Base-by-base conservation (phyloP, 1,140 invertebrate genomes). In the Danaus plexippus region DNA sequence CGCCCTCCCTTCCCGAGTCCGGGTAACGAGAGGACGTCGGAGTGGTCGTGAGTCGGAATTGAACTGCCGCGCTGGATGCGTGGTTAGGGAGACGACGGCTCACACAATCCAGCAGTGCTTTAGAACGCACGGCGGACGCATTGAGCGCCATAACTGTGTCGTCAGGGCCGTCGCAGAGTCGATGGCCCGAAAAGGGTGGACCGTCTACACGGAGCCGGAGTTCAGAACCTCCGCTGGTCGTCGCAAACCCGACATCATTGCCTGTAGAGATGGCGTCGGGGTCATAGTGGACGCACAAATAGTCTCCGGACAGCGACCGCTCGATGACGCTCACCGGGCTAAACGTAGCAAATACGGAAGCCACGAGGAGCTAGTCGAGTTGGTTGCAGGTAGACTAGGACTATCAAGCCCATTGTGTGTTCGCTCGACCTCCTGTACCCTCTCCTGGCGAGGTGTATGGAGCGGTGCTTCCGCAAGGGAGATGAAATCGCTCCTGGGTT, bases 51-150 rank as follows among this genome's bases (percentile, higher is more conserved):
- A 59, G 59, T 22, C 51, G 43, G 61, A 62, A 52, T 63, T 58
- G 53, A 59, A 54, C 53, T 86, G 79, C 59, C 56, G 78, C 40
- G 76, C 79, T 1, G 73, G 77, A 1, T 85, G 75, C 64, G 60
- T 49, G 13, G 63, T 65, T 13, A 62, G 52, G 44, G 80, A 87
- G n/a, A n/a, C n/a, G n/a, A n/a, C n/a, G n/a, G n/a, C n/a, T n/a
- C n/a, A n/a, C n/a, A n/a, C n/a, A n/a, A n/a, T n/a, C n/a, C n/a
- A n/a, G n/a, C n/a, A n/a, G n/a, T n/a, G n/a, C n/a, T n/a, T n/a
- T n/a, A n/a, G 80, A 43, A 80, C 78, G 0, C 79, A 85, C 57
- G 70, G 70, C 11, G 69, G 67, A 3, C 61, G 77, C 0, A 70
- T 85, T 11, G 18, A 61, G 9, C 62, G 80, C 9, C 83, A 87